phyloP scores from a whole-genome alignment of 2,113 vertebrate species.

The Oceanodroma tethys region DNA sequence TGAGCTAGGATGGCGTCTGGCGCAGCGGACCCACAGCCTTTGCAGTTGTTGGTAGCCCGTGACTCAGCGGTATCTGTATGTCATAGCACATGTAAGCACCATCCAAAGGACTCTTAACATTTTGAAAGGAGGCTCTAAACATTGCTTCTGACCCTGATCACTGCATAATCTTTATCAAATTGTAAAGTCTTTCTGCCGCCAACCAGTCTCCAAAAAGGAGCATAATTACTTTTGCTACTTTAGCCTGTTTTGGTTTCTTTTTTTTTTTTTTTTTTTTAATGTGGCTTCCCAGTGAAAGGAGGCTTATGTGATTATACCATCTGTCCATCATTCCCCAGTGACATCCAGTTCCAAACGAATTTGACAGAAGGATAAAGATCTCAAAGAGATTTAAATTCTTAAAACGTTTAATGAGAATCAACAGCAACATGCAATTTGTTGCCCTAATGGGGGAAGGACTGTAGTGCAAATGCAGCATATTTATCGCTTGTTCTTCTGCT shows the following conservation, averaged over 20 bases:
- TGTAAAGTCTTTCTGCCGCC: background rate
- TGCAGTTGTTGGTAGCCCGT: background rate
- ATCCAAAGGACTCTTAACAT: background rate
- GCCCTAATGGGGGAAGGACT: background rate
- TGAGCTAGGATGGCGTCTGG: background rate
- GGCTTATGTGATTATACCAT: constrained; percentile 12
- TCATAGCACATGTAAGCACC: background rate
- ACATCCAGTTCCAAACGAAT: background rate
- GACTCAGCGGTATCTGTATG: rapidly evolving
- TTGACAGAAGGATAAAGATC: background rate
- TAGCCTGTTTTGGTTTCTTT: background rate
- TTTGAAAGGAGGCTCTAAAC: background rate
- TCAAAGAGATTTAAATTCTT: constrained; percentile 10
- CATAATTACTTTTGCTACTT: background rate
- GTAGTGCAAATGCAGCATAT: background rate
- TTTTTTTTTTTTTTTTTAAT: background rate
- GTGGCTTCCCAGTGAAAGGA: background rate
- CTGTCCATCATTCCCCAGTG: background rate
- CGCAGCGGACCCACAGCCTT: background rate
- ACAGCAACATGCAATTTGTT: background rate
- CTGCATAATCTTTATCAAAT: background rate
- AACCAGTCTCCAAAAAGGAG: background rate
- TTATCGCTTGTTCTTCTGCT: background rate
- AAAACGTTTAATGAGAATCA: background rate
- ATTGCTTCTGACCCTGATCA: background rate